Evolutionary conservation across 2,797 vertebrate species (phyloP).

Genomic region (Heterohyrax brucei): DNA sequence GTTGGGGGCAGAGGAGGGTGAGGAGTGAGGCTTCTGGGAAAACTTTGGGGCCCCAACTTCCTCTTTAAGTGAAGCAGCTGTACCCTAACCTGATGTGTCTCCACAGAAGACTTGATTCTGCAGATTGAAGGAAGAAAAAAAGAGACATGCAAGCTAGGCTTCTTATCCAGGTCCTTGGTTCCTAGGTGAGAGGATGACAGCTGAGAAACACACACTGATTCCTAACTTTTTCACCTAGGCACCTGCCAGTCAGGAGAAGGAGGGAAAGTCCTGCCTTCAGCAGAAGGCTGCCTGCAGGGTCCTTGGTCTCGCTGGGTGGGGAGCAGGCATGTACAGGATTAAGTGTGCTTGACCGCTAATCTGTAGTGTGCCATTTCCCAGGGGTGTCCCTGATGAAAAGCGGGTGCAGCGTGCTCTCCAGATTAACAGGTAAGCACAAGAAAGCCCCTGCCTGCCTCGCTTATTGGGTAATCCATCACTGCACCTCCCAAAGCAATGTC

Average conservation of each 20-base stretch:
- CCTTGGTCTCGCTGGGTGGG: neutral
- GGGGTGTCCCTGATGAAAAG: no score
- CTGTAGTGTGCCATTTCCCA: no score
- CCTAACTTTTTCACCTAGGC: neutral
- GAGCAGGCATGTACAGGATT: no score
- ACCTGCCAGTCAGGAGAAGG: slow-evolving; percentile 39
- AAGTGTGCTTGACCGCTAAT: no score
- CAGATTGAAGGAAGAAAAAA: neutral
- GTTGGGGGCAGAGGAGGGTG: slow-evolving; percentile 45
- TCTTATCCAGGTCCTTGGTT: slow-evolving; percentile 2
- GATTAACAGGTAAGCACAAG: no score
- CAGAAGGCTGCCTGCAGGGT: neutral
- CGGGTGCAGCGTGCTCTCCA: no score
- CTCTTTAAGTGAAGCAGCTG: slow-evolving; percentile 74
- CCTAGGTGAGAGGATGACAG: neutral
- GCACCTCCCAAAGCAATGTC: neutral
- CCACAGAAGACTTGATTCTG: slow-evolving; percentile 56
- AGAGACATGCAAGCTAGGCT: slow-evolving; percentile 10
- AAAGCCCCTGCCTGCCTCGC: no score
- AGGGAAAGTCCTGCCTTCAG: slow-evolving; percentile 21
- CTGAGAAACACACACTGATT: neutral
- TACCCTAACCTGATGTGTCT: slow-evolving; percentile 38
- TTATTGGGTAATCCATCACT: no score
- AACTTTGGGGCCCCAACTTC: slow-evolving; percentile 57
- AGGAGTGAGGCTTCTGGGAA: slow-evolving; percentile 57